A percentile compares a stretch with the other conserved stretches of the same genome.
Conservation (phyloP, 2,888 invertebrate species). For the Dryadula phaetusa region DNA sequence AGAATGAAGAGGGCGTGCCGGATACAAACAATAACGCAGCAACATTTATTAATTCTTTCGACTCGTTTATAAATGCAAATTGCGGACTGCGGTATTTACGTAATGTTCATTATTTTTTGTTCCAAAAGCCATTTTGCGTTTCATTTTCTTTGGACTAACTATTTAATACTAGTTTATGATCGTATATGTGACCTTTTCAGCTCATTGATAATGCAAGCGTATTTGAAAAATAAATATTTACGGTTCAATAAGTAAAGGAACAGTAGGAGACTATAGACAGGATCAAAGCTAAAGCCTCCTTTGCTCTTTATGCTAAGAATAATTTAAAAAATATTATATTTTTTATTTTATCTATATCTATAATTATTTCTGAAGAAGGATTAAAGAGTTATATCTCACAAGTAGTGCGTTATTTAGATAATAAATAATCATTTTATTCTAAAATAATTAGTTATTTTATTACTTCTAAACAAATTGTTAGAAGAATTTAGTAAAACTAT, state of each 20-base stretch:
- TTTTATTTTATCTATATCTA: neutral
- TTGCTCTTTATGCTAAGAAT: neutral
- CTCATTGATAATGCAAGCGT: neutral
- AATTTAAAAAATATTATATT: neutral
- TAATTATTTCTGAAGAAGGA: neutral
- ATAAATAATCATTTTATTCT: too few species aligned
- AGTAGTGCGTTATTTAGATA: too few species aligned
- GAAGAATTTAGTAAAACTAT: too few species aligned
- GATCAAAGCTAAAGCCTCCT: neutral
- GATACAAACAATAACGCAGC: constrained; percentile 21
- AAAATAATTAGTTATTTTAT: too few species aligned
- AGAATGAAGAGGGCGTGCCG: constrained; percentile 28
- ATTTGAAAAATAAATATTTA: neutral
- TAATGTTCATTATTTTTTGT: neutral
- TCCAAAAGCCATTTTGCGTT: neutral
- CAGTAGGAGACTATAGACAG: neutral
- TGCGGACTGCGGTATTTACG: neutral
- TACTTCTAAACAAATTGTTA: too few species aligned
- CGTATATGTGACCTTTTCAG: neutral
- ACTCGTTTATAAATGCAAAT: constrained; percentile 22
- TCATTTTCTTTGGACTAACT: neutral
- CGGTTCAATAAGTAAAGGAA: neutral
- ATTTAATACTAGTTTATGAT: neutral
- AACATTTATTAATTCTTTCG: constrained; percentile 18
- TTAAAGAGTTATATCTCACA: too few species aligned